Evolutionary conservation across 2,113 vertebrate genomes (phyloP).

Genomic region (Monarcha castaneiventris): DNA sequence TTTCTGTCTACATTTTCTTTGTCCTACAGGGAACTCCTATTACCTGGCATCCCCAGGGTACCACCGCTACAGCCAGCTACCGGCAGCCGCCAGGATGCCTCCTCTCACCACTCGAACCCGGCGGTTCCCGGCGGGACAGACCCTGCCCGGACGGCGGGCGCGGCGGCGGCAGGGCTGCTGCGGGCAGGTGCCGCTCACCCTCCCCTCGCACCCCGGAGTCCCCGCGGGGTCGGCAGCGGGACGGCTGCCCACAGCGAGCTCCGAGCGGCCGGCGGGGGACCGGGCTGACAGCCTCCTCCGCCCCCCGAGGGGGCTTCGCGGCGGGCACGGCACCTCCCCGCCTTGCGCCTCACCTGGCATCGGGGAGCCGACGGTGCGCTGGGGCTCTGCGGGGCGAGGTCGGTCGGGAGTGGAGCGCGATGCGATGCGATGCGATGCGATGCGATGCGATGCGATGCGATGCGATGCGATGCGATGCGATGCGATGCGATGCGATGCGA

Average conservation of each 20-base stretch:
- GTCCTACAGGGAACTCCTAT: no score
- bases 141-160: not conserved
- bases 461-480: no score
- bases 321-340: not conserved
- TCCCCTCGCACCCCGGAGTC: rapidly evolving
- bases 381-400: not conserved
- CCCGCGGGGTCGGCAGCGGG: not conserved
- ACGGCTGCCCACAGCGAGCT: not conserved
- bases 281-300: no score
- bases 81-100: not conserved
- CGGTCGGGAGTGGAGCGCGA: not conserved
- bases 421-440: no score
- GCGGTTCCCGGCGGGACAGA: not conserved
- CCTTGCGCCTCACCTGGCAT: slow-evolving; percentile 39
- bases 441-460: no score
- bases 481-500: no score
- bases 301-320: not conserved
- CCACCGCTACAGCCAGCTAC: not conserved
- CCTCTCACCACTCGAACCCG: not conserved
- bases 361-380: not conserved
- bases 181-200: not conserved
- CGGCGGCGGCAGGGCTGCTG: not conserved
- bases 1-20: not conserved
- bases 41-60: not conserved
- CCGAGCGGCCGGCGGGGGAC: not conserved